These are phyloP conservation scores for Idaea dimidiata DNA, from an alignment of 2,888 invertebrate genomes.

Conservation along the genomic window DNA sequence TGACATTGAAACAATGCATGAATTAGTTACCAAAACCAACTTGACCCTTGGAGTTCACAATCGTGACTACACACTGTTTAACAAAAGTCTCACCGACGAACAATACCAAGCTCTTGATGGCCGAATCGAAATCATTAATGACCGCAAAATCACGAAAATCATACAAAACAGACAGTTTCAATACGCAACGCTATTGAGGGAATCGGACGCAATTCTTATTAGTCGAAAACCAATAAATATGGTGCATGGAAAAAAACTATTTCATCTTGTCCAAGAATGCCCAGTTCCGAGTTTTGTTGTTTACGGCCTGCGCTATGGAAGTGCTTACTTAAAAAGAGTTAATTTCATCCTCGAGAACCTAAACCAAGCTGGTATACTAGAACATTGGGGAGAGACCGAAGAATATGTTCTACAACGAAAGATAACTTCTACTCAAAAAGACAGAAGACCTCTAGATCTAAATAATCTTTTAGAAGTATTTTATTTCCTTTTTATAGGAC, in stretches of 20 bases:
- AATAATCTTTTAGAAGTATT: constrained; percentile 72
- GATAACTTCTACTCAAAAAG: constrained; percentile 23
- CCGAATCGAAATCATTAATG: constrained; percentile 59
- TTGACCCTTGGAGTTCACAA: constrained; percentile 62
- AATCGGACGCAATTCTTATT: constrained; percentile 60
- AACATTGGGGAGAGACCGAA: constrained; percentile 60
- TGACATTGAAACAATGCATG: constrained; percentile 49
- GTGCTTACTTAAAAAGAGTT: constrained; percentile 75
- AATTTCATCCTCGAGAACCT: constrained; percentile 67
- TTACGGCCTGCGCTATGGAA: constrained; percentile 80
- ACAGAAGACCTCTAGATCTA: constrained; percentile 59
- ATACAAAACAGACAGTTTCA: constrained; percentile 63
- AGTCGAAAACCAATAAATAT: constrained; percentile 52
- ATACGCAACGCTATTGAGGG: constrained; percentile 74
- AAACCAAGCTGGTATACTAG: constrained; percentile 75
- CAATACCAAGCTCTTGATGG: constrained; percentile 42
- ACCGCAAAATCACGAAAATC: constrained; percentile 54
- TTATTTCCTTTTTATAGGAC: constrained; percentile 51
- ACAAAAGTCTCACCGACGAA: constrained; percentile 47
- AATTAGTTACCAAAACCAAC: constrained; percentile 47
- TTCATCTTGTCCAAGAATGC: constrained; percentile 72
- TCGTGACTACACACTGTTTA: constrained; percentile 54
- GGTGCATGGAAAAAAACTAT: constrained; percentile 65
- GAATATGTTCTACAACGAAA: constrained; percentile 43
- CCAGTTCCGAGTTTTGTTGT: constrained; percentile 80